Evolutionary conservation across 2,113 vertebrate species (phyloP).

Genomic region (Tiliqua scincoides): DNA sequence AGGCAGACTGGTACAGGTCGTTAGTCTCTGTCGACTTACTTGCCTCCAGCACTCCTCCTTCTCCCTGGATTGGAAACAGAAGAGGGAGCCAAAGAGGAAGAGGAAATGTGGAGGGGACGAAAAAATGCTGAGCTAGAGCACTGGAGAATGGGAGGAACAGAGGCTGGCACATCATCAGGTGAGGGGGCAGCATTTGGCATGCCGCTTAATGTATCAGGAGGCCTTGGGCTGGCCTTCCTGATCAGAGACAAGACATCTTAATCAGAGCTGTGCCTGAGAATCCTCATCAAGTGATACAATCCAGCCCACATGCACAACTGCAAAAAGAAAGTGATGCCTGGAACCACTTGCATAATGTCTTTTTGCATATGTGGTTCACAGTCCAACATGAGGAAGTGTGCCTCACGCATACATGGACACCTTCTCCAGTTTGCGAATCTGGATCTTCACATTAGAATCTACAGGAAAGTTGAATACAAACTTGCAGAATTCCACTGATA

Average conservation of each 20-base stretch:
- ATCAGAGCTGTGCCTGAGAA: background rate
- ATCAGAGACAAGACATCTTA: background rate
- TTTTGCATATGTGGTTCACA: background rate
- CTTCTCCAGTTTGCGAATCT: conserved; percentile 3
- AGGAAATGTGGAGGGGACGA: no score
- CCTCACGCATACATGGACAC: background rate
- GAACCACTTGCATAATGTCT: background rate
- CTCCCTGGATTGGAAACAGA: no score
- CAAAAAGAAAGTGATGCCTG: background rate
- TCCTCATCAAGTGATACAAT: conserved; percentile 27
- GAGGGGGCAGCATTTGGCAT: no score
- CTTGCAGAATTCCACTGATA: conserved; percentile 9
- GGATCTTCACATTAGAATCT: background rate
- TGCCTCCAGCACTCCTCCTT: no score
- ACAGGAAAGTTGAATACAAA: background rate
- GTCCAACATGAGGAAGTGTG: background rate
- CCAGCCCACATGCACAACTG: background rate
- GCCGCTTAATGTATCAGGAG: no score
- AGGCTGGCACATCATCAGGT: no score
- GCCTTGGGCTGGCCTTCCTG: no score
- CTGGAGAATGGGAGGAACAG: no score
- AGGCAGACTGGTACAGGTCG: no score
- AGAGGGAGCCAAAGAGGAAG: no score
- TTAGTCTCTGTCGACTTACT: no score
- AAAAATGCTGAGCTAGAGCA: no score